Base-by-base conservation (phyloP, 92 coral and sea anemone species). In the Epizoanthus stellaris region DNA sequence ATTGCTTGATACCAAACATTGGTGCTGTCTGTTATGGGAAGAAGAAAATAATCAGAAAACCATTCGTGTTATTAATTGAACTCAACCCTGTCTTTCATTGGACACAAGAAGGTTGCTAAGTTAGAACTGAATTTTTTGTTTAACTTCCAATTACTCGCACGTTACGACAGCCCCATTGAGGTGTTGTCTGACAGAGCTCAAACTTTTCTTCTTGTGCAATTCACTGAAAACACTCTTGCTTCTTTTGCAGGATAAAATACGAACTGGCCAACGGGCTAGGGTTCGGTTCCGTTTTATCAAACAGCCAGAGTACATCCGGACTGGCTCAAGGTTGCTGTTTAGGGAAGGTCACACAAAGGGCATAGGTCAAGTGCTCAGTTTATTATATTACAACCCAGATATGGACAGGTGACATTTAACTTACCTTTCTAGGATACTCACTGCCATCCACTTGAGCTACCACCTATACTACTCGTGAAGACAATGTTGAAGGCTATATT, bases 311-410 rank as follows among this genome's bases (percentile, higher is more conserved):
- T 94, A 90, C 88, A 86, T 96, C 75, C 89, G 93, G 45, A 80
- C 73, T 34, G 96, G 95, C 7, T 87, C 98, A 2, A 89, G 98
- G 67, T 80, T 96, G 65, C 90, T 96, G 45, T 96, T 96, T 87
- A 91, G 98, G 10, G 95, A 96, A 71, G 96, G 98, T 9, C 98
- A 93, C 77, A 94, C 98, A 23, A 96, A 94, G 86, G 98, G 96
- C 4, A 93, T 96, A 39, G 98, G 98, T 13, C 93, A 95, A 53
- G 93, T 96, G 54, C 39, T 86, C 60, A 88, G 84, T 43, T 89
- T 95, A 19, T 81, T 93, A 3, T 87, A 85, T 64, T 75, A 58
- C 59, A 73, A 82, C 36, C 74, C 87, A 10, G 91, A 91, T 69
- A 80, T 73, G 43, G 94, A 90, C 19, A 91, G 95, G 81, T 94